A percentile compares a stretch with the other conserved stretches of the same genome.
phyloP scores from a whole-genome alignment of 1,140 invertebrate species.

The Cydia strobilella region DNA sequence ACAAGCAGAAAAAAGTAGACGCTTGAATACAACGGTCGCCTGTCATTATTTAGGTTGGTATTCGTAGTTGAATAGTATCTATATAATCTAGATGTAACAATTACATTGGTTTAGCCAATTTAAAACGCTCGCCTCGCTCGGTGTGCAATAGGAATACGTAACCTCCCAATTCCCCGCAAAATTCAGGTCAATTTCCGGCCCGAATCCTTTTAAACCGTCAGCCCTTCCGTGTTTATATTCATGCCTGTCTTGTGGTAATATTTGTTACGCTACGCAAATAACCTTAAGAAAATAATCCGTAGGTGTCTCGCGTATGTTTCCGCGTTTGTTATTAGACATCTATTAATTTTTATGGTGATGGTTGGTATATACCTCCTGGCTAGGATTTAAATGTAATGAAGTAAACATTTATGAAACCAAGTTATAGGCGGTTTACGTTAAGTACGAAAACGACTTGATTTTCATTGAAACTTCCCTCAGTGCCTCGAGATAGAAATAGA shows the following conservation, averaged over 20 bases:
- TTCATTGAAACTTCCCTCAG: too few species aligned
- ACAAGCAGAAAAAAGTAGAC: too few species aligned
- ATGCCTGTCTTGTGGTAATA: slow-evolving; percentile 28
- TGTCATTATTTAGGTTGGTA: not conserved
- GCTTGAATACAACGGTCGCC: too few species aligned
- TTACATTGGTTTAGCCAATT: not conserved
- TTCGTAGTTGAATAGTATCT: not conserved
- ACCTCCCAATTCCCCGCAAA: slow-evolving; percentile 42
- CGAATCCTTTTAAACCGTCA: slow-evolving; percentile 34
- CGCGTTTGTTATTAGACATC: not conserved
- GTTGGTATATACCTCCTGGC: not conserved
- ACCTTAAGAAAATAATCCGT: slow-evolving; percentile 24
- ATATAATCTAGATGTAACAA: not conserved
- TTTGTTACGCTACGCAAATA: slow-evolving; percentile 3
- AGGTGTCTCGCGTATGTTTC: not conserved
- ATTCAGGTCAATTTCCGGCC: slow-evolving; percentile 66
- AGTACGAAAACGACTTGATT: not conserved
- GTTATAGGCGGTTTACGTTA: not conserved
- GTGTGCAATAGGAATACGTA: not conserved
- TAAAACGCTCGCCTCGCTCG: not conserved
- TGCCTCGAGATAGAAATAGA: too few species aligned
- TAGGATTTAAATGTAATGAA: not conserved
- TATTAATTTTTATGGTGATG: not conserved
- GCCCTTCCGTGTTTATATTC: slow-evolving; percentile 47
- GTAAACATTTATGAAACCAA: not conserved